Evolutionary conservation across 1,140 invertebrate genomes (phyloP), one percentile per base, ranked within the genome.

Genomic region (Cydia splendana): DNA sequence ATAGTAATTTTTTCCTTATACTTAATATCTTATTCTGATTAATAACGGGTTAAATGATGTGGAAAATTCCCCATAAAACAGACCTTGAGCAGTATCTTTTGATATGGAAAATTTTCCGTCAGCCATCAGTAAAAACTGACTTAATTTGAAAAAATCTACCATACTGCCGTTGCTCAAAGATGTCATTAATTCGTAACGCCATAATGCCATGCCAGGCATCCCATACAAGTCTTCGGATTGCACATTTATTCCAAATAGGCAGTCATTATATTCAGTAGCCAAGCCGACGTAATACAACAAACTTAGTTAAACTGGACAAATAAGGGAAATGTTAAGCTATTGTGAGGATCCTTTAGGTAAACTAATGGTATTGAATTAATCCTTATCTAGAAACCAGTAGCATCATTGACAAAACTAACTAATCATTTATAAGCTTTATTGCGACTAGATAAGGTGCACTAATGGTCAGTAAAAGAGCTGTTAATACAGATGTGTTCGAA

Each of bases 331-430:
- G n/a, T 67, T 53, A 53, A 45, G 67, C 75, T 74, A 83, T 83
- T 83, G 80, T 80, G 67, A 74, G 30, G 30, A 77, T 74, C 76
- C 34, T 71, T 71, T 38, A 77, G 76, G 79, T 74, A 78, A 53
- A 77, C 78, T 78, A 80, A 78, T 76, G 75, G 74, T 12, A 76
- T 80, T 78, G 51, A 80, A 78, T 81, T 79, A 81, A 75, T 28
- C 76, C 77, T 81, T 82, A 82, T 82, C 79, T 73, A 53, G 76
- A 62, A 65, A 69, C 30, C 7, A 62, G 2, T 62, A 15, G 48
- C 51, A 57, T 18, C n/a, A 57, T 18, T 18, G n/a, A 13, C 53
- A 18, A 18, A 57, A 57, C 13, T 18, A 57, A 13, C n/a, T 18
- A 12, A 7, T 5, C 12, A 57, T 18, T 7, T 1, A 15, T 53